A percentile compares a stretch with the other conserved stretches of the same genome.
Evolutionary conservation across 2,797 vertebrate species (phyloP).

Genomic region (Tiaroga cobitis): DNA sequence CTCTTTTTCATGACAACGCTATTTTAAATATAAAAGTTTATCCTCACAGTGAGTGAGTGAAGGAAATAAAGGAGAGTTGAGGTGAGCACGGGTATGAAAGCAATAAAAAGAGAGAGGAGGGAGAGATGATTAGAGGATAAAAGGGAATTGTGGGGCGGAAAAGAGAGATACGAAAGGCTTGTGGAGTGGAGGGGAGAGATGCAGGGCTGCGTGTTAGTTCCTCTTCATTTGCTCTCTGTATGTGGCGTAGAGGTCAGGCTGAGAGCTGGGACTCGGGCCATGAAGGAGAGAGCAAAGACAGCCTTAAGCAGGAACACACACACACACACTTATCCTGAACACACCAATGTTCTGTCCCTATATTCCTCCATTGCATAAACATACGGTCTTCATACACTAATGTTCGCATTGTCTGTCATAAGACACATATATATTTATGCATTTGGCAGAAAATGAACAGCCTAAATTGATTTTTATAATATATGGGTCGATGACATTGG

Average conservation of each 20-base stretch:
- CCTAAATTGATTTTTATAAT: neutral
- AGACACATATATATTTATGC: neutral
- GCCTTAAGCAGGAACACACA: slow-evolving; percentile 34
- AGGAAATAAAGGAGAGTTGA: slow-evolving; percentile 51
- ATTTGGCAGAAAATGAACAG: neutral
- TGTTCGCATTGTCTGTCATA: neutral
- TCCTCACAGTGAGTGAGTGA: slow-evolving; percentile 15
- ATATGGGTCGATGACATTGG: neutral
- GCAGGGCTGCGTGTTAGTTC: slow-evolving; percentile 62
- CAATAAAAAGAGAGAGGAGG: slow-evolving; percentile 35
- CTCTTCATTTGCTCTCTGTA: slow-evolving; percentile 68
- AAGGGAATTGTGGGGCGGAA: slow-evolving; percentile 41
- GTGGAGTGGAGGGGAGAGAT: slow-evolving; percentile 44
- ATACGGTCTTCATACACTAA: neutral
- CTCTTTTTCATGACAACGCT: slow-evolving; percentile 8
- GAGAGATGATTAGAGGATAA: slow-evolving; percentile 49
- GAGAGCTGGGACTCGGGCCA: slow-evolving; percentile 49
- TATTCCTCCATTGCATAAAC: neutral
- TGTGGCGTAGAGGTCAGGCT: slow-evolving; percentile 54
- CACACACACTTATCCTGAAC: slow-evolving; percentile 5
- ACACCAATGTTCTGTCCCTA: slow-evolving; percentile 8
- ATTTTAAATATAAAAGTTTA: slow-evolving; percentile 25
- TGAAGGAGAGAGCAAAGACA: slow-evolving; percentile 49
- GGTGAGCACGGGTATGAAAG: slow-evolving; percentile 39
- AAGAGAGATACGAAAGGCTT: slow-evolving; percentile 33